A percentile compares a stretch with the other conserved stretches of the same genome.
Evolutionary conservation across 2,888 invertebrate genomes (phyloP).

Genomic region (Molanna angustata): DNA sequence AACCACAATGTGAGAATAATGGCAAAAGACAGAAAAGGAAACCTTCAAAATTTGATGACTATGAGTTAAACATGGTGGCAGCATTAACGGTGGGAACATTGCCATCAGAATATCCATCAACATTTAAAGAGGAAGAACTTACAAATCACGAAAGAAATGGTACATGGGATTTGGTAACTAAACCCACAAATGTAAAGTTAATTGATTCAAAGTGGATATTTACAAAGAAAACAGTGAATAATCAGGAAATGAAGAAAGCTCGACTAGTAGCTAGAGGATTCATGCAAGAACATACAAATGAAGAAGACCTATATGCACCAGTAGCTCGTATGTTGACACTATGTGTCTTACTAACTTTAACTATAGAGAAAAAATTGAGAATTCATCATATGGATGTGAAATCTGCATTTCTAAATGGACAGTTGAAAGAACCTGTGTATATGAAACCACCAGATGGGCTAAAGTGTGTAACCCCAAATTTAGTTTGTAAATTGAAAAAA

Average conservation of each 20-base stretch:
- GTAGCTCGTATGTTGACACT: background rate
- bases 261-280: constrained; percentile 4
- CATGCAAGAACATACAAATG: background rate
- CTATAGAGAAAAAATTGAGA: background rate
- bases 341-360: background rate
- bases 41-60: too few relatives aligned
- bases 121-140: too few relatives aligned
- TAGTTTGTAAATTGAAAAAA: background rate
- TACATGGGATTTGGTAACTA: constrained; percentile 1
- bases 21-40: too few relatives aligned
- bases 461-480: too few relatives aligned
- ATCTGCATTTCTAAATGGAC: background rate
- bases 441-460: background rate
- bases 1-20: too few relatives aligned
- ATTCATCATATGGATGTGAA: background rate
- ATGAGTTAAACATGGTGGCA: too few relatives aligned
- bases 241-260: background rate
- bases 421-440: background rate
- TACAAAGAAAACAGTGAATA: background rate
- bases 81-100: too few relatives aligned
- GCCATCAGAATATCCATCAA: too few relatives aligned
- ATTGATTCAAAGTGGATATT: background rate
- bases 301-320: background rate
- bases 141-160: too few relatives aligned
- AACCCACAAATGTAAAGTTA: background rate